phyloP scores from a whole-genome alignment of 2,113 vertebrate genomes.

The Cyanoramphus novaezelandiae region DNA sequence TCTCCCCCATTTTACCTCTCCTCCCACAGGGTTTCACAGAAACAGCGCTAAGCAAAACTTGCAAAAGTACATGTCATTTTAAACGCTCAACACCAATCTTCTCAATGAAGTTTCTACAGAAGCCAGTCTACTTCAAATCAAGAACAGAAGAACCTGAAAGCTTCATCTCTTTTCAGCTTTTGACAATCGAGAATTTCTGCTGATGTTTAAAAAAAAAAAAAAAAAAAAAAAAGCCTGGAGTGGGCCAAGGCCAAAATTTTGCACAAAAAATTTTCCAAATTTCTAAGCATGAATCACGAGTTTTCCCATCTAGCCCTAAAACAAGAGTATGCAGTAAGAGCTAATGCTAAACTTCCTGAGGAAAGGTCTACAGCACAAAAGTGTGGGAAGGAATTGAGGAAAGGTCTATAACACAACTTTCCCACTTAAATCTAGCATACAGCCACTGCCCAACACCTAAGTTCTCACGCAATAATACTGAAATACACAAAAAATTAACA shows the following conservation, averaged over 20 bases:
- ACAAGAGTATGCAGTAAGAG: background rate
- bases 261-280: background rate
- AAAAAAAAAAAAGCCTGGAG: background rate
- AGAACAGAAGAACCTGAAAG: background rate
- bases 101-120: background rate
- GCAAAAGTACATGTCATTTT: background rate
- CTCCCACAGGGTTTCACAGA: slow-evolving; percentile 41
- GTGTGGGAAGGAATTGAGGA: background rate
- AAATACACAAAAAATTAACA: background rate
- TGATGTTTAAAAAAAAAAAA: background rate
- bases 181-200: background rate
- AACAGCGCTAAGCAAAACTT: background rate
- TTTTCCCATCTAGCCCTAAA: background rate
- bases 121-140: background rate
- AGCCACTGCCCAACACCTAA: background rate
- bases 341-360: background rate
- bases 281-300: background rate
- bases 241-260: background rate
- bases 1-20: slow-evolving; percentile 14
- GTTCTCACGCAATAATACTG: background rate
- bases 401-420: background rate
- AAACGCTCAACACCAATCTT: background rate
- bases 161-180: background rate
- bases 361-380: background rate
- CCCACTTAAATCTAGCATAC: background rate